Evolutionary conservation across 1,140 invertebrate species (phyloP).

Genomic region (silkworm (Bombyx mori)): ASM3026992v2 NC_085110.1:1999001-1999500

Average conservation of each 20-base stretch:
- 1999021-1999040: too few species aligned
- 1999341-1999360: conserved; percentile 50
- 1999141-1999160: conserved; percentile 58
- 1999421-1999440: conserved; percentile 22
- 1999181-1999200: conserved; percentile 61
- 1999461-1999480: too few species aligned
- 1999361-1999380: conserved; percentile 43
- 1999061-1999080: conserved; percentile 17
- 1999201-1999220: conserved; percentile 56
- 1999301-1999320: conserved; percentile 38
- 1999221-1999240: conserved; percentile 67
- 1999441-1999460: too few species aligned
- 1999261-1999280: conserved; percentile 63
- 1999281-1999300: conserved; percentile 45
- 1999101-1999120: conserved; percentile 40
- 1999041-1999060: conserved; percentile 6
- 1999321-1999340: conserved; percentile 36
- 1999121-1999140: conserved; percentile 50
- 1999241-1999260: conserved; percentile 50
- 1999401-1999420: conserved; percentile 41
- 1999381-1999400: conserved; percentile 29
- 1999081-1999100: conserved; percentile 26
- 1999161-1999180: conserved; percentile 57
- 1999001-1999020: too few species aligned
- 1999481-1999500: too few species aligned